Conservation (phyloP, 2,797 vertebrate genomes). For the Eptatretus atami region DNA sequence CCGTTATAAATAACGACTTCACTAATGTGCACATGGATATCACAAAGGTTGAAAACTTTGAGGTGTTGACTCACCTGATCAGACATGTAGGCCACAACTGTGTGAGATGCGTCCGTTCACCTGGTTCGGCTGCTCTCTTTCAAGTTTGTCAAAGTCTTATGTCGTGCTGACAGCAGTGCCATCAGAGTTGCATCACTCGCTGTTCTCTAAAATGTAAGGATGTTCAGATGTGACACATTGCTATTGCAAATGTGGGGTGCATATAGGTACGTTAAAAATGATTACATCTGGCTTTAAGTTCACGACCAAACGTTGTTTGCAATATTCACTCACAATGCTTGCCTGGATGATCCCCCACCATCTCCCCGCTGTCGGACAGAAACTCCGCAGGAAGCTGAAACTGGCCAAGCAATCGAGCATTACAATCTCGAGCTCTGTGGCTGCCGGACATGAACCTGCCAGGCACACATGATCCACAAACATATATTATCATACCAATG, state of each 20-base stretch:
- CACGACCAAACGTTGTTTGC: too few relatives aligned
- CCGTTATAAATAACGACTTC: too few relatives aligned
- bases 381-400: constrained; percentile 45
- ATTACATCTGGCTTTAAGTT: too few relatives aligned
- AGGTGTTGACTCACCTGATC: constrained; percentile 26
- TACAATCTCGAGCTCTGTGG: constrained; percentile 72
- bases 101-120: constrained; percentile 25
- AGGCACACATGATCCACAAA: not conserved
- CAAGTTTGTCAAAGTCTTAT: constrained; percentile 18
- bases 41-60: too few relatives aligned
- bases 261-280: too few relatives aligned
- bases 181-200: constrained; percentile 70
- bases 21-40: too few relatives aligned
- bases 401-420: constrained; percentile 87
- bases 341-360: constrained; percentile 86
- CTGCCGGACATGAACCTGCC: constrained; percentile 59
- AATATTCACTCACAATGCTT: constrained; percentile 8
- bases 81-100: constrained; percentile 57
- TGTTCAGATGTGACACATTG: too few relatives aligned
- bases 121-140: constrained; percentile 16
- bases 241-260: too few relatives aligned
- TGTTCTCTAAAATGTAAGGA: constrained; percentile 21
- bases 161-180: constrained; percentile 46
- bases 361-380: constrained; percentile 40
- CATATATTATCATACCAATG: too few relatives aligned